Evolutionary conservation across 2,888 invertebrate genomes (phyloP), one percentile per base, ranked within the genome.

Genomic region (Omphaloscelis lunosa): DNA sequence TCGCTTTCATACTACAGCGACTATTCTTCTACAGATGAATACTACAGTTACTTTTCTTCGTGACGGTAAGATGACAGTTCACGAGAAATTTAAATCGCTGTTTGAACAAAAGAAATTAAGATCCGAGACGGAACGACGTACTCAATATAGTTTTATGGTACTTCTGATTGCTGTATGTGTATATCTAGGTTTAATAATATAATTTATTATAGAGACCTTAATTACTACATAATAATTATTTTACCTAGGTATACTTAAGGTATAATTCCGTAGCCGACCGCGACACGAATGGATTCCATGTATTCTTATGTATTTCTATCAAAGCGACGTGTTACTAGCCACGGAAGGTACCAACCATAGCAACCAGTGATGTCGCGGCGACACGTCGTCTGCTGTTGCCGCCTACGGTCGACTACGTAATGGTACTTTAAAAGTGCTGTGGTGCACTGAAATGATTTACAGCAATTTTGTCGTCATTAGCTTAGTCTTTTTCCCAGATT

Each of bases 41-140:
- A 12, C 23, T 8, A 23, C 48, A 39, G 27, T 39, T 58, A 0
- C 17, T n/a, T 29, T 77, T 58, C 45, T 29, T 15, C 7, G 45
- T 29, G n/a, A 4, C 34, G 9, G 20, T n/a, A n/a, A 15, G 29
- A 27, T 62, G 29, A 34, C 17, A 45, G 61, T 66, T 29, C 7
- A 9, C 29, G 75, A 41, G 27, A 73, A 85, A 80, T 87, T 53
- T 70, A 87, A 83, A 80, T 71, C n/a, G 2, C 66, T 86, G 75
- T 77, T 80, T 74, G 73, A 77, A 77, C 73, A 70, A 56, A 66
- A 70, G 63, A 77, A 75, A 80, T 82, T 59, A 78, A 61, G 51
- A 78, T 75, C 65, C 0, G 11, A 58, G 51, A 17, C n/a, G 29
- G 9, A 72, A 63, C 20, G 53, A 77, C 6, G 51, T 63, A 23